Percentiles rank a stretch among this genome's conserved stretches.
Evolutionary conservation across 2,797 vertebrate genomes (phyloP).

Genomic region (Argyrosomus regius): DNA sequence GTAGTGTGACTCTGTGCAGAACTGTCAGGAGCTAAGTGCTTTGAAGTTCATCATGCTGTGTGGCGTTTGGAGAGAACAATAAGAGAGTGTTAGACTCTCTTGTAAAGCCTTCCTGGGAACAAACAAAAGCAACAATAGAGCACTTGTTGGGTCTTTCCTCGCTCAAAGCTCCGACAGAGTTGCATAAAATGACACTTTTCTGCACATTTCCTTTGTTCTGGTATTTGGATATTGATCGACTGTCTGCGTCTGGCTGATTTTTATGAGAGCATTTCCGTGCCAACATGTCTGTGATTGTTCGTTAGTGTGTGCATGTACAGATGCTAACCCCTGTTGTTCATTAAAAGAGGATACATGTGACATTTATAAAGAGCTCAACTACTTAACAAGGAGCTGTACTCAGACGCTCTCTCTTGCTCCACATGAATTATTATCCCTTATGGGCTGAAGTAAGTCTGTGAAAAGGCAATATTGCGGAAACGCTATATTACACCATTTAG

Average conservation of each 20-base stretch:
- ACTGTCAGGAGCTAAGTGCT: conserved; percentile 67
- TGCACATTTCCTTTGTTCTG: conserved; percentile 8
- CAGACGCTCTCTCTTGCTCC: conserved; percentile 4
- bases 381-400: conserved; percentile 66
- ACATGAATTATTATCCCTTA: conserved; percentile 67
- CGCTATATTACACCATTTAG: conserved; percentile 70
- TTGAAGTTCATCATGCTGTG: conserved; percentile 75
- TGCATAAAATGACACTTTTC: conserved; percentile 15
- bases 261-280: conserved; percentile 4
- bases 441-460: conserved; percentile 66
- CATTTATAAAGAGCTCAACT: conserved; percentile 77
- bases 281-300: conserved; percentile 9
- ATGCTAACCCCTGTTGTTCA: conserved; percentile 56
- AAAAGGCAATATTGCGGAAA: conserved; percentile 74
- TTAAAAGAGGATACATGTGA: conserved; percentile 70
- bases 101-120: conserved; percentile 64
- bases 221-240: not conserved
- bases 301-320: not conserved
- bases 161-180: conserved; percentile 20
- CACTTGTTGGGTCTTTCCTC: conserved; percentile 66
- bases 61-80: conserved; percentile 66
- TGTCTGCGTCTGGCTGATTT: not conserved
- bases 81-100: conserved; percentile 48
- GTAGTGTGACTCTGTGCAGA: conserved; percentile 38
- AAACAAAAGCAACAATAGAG: conserved; percentile 69